These are phyloP conservation scores for Atlantisia rogersi DNA, from an alignment of 2,113 vertebrate genomes.

Conservation along the genomic window DNA sequence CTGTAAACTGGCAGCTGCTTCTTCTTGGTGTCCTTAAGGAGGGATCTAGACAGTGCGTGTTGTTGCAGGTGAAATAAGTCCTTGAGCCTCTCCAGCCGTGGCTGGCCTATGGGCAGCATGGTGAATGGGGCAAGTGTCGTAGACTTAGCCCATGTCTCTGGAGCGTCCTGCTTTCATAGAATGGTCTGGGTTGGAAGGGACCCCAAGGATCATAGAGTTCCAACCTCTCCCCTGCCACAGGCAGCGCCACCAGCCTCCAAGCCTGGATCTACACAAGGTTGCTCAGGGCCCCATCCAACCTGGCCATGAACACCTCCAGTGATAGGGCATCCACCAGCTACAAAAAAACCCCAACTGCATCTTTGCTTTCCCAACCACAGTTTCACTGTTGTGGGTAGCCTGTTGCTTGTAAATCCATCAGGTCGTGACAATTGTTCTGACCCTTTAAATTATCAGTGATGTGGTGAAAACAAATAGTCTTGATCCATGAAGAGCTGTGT, in stretches of 20 bases:
- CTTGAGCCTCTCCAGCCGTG: rapidly evolving
- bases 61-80: neutral
- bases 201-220: too few species aligned
- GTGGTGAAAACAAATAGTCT: neutral
- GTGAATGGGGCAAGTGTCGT: neutral
- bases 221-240: too few species aligned
- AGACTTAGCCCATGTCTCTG: neutral
- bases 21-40: neutral
- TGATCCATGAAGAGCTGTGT: neutral
- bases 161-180: neutral
- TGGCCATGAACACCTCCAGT: too few species aligned
- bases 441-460: neutral
- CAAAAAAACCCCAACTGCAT: too few species aligned
- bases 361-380: neutral
- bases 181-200: too few species aligned
- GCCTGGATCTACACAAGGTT: too few species aligned
- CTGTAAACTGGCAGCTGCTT: neutral
- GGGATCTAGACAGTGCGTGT: neutral
- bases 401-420: neutral
- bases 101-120: neutral
- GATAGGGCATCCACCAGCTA: too few species aligned
- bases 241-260: too few species aligned
- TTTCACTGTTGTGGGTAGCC: neutral
- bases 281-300: too few species aligned
- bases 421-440: neutral